These are phyloP conservation scores for Ypsolopha scabrella DNA, from an alignment of 2,888 invertebrate genomes.

Conservation along the genomic window DNA sequence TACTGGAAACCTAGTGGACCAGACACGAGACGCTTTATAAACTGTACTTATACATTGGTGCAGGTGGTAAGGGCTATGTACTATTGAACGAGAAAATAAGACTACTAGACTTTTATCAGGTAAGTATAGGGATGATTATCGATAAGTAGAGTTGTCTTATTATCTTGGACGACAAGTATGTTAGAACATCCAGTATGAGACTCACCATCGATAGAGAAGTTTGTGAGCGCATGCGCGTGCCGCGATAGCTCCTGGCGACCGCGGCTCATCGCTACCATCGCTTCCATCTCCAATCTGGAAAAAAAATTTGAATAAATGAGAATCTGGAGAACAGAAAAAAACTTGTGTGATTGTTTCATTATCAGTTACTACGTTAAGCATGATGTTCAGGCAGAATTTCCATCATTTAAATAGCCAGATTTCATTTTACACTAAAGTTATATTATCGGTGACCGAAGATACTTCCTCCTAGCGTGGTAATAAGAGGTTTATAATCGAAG, in stretches of 20 bases:
- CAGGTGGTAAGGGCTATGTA: too few species aligned
- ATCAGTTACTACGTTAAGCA: too few species aligned
- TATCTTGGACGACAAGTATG: not conserved
- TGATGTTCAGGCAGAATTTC: not conserved
- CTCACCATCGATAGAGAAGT: constrained; percentile 61
- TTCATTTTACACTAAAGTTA: not conserved
- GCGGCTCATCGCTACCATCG: constrained; percentile 76
- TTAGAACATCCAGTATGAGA: constrained; percentile 2
- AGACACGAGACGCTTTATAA: not conserved
- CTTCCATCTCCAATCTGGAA: constrained; percentile 79
- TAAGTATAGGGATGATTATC: too few species aligned
- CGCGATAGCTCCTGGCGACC: constrained; percentile 58
- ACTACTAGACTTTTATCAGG: not conserved
- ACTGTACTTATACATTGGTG: too few species aligned
- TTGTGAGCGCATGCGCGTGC: constrained; percentile 45
- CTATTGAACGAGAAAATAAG: too few species aligned
- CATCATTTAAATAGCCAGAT: not conserved
- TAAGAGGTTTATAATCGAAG: not conserved
- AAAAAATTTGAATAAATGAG: constrained; percentile 1
- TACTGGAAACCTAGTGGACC: constrained; percentile 63
- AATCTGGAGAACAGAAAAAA: too few species aligned
- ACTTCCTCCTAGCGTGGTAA: too few species aligned
- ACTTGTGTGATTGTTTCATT: too few species aligned
- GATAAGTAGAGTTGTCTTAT: too few species aligned
- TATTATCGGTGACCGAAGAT: too few species aligned